Evolutionary conservation across 2,888 invertebrate species (phyloP).

Genomic region (Drosophila mimica): DNA sequence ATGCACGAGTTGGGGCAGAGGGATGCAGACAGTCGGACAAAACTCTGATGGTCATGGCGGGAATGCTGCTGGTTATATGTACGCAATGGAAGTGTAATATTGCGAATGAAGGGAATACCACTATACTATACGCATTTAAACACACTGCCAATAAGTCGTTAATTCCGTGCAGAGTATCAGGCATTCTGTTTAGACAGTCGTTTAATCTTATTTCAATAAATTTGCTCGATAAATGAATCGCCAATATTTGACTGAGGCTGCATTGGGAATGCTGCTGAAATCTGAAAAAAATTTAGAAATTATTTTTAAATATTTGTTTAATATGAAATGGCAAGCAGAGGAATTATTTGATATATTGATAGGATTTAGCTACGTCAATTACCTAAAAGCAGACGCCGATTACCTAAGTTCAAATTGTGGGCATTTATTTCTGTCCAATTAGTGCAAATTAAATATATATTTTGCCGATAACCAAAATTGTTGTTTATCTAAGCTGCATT

Average conservation of each 20-base stretch:
- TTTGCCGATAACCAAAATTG: not conserved
- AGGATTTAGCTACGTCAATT: not conserved
- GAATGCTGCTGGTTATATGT: slow-evolving; percentile 30
- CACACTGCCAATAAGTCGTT: not conserved
- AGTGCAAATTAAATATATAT: not conserved
- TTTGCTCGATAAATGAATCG: not conserved
- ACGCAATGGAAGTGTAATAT: slow-evolving; percentile 1
- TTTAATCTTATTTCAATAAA: not conserved
- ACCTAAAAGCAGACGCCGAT: not conserved
- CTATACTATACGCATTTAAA: not conserved
- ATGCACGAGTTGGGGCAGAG: slow-evolving; percentile 14
- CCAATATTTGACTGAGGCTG: not conserved
- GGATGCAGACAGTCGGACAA: not conserved
- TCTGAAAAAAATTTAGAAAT: not conserved
- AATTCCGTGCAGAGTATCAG: not conserved
- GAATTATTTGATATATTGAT: not conserved
- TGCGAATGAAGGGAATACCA: slow-evolving; percentile 22
- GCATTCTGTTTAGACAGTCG: not conserved
- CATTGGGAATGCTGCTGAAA: not conserved
- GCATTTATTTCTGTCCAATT: not conserved
- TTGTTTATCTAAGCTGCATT: not conserved
- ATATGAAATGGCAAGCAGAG: not conserved
- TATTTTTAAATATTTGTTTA: no score
- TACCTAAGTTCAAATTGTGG: not conserved
- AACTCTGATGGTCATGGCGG: slow-evolving; percentile 23